phyloP scores from a whole-genome alignment of 2,888 invertebrate species.

The Geotrupes spiniger region DNA sequence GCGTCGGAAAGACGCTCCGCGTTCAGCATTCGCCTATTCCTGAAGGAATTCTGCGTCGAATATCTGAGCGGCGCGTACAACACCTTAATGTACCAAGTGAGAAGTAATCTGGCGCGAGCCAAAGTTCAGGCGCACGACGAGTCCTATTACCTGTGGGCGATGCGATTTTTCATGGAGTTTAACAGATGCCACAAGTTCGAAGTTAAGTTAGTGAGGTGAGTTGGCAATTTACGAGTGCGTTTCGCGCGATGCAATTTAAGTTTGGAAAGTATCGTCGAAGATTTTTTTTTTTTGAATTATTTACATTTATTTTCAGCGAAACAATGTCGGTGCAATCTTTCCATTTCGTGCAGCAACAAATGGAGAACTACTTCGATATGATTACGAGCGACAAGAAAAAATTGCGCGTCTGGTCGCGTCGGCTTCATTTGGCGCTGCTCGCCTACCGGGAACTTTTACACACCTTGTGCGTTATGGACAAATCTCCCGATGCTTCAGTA shows the following conservation, averaged over 20 bases:
- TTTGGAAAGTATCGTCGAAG: too few relatives aligned
- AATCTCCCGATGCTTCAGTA: slow-evolving; percentile 65
- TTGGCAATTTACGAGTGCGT: neutral
- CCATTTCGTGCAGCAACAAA: slow-evolving; percentile 91
- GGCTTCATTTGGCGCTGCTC: slow-evolving; percentile 81
- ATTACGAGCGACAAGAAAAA: slow-evolving; percentile 84
- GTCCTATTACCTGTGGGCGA: slow-evolving; percentile 90
- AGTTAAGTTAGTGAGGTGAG: slow-evolving; percentile 83
- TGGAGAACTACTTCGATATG: slow-evolving; percentile 83
- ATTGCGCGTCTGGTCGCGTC: slow-evolving; percentile 74
- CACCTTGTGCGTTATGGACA: slow-evolving; percentile 81
- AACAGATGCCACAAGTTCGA: slow-evolving; percentile 85
- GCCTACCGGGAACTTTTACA: slow-evolving; percentile 80
- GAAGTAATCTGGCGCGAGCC: slow-evolving; percentile 62
- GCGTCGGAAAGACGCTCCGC: slow-evolving; percentile 76
- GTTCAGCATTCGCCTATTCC: slow-evolving; percentile 81
- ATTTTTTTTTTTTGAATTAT: too few relatives aligned
- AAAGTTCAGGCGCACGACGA: slow-evolving; percentile 82
- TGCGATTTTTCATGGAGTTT: slow-evolving; percentile 97
- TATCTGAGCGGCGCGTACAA: slow-evolving; percentile 92
- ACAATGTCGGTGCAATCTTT: slow-evolving; percentile 89
- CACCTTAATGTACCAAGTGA: slow-evolving; percentile 83
- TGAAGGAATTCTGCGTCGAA: slow-evolving; percentile 93
- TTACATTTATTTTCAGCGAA: slow-evolving; percentile 63
- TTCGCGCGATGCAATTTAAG: too few relatives aligned